A percentile compares a stretch with the other conserved stretches of the same genome.
Evolutionary conservation across 2,113 vertebrate species (phyloP).

Genomic region (Albula glossodonta): DNA sequence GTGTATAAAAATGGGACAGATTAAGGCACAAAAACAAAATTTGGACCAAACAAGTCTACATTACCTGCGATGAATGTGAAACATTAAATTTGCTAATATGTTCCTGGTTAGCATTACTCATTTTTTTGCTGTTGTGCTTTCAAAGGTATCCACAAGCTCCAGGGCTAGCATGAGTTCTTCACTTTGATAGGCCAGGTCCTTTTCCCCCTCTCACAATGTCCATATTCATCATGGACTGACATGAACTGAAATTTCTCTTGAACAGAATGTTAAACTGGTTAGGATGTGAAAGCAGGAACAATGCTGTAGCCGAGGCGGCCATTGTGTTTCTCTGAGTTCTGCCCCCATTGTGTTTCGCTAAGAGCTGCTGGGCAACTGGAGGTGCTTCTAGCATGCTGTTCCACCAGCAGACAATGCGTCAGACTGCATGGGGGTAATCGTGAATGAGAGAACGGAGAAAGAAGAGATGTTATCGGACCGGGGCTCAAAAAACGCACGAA

Average conservation of each 20-base stretch:
- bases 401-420: slow-evolving; percentile 48
- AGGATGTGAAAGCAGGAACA: not conserved
- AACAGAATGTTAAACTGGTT: not conserved
- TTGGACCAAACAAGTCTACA: too few species aligned
- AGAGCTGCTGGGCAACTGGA: not conserved
- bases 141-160: not conserved
- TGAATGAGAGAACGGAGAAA: slow-evolving; percentile 55
- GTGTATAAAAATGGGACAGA: too few species aligned
- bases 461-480: slow-evolving; percentile 64
- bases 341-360: not conserved
- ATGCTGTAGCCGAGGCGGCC: not conserved
- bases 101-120: too few species aligned
- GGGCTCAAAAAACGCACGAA: not conserved
- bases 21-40: too few species aligned
- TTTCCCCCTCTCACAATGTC: not conserved
- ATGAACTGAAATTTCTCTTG: not conserved
- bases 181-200: not conserved
- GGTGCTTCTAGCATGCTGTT: slow-evolving; percentile 51
- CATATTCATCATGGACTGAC: not conserved
- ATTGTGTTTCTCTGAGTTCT: not conserved
- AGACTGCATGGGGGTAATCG: slow-evolving; percentile 54
- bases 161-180: not conserved
- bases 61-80: too few species aligned
- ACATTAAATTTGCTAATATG: too few species aligned
- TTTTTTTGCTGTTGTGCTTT: too few species aligned